phyloP scores from a whole-genome alignment of 2,113 vertebrate species.

The Lagopus muta region DNA sequence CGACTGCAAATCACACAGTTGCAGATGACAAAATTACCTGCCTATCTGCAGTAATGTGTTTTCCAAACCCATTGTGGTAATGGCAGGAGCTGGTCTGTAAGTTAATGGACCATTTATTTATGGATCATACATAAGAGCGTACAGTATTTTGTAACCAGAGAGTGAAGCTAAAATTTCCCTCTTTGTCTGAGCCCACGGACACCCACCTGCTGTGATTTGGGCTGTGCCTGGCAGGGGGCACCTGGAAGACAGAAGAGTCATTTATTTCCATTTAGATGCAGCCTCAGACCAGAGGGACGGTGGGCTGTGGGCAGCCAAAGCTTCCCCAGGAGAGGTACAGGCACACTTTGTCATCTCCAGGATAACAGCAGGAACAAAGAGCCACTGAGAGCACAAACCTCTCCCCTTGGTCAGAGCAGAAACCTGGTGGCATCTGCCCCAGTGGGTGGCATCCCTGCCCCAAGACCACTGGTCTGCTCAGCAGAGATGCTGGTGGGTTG shows the following conservation, averaged over 20 bases:
- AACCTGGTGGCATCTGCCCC: rapidly evolving
- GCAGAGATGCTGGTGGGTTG: background rate
- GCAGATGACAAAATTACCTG: background rate
- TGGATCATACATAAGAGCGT: background rate
- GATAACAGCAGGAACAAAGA: background rate
- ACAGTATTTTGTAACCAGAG: background rate
- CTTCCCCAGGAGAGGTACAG: background rate
- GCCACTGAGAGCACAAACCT: background rate
- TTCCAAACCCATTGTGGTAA: background rate
- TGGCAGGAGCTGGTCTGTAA: background rate
- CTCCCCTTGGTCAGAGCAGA: background rate
- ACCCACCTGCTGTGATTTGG: background rate
- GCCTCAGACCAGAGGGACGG: background rate
- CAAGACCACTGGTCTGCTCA: background rate
- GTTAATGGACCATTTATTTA: background rate
- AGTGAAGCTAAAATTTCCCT: background rate
- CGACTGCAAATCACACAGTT: background rate
- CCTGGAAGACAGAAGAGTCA: background rate
- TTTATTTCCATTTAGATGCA: background rate
- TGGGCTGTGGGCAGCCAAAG: background rate
- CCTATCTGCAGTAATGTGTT: background rate
- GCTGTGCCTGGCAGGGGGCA: background rate
- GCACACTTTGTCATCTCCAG: background rate
- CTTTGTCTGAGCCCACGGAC: background rate
- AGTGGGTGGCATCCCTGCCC: background rate